Evolutionary conservation across 2,113 vertebrate species (phyloP), one percentile per base, ranked within the genome.

Genomic region (Trochalopteron elliotii): DNA sequence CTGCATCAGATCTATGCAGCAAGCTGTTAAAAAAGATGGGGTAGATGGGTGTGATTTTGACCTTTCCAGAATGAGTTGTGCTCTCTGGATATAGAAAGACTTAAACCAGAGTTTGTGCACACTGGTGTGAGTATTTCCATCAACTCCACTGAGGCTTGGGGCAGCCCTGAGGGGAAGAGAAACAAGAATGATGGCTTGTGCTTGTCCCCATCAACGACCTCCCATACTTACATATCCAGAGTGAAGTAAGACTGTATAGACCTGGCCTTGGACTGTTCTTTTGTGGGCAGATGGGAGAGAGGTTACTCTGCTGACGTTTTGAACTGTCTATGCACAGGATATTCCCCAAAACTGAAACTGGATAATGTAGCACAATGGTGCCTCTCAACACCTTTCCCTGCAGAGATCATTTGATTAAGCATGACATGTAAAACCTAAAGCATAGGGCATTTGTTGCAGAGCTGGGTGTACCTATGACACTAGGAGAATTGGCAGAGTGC

Each of bases 21-120:
- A 95, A 93, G 56, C 72, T 96, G 71, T 94, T 95, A 75, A 68
- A 69, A 71, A 96, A 95, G 69, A 93, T 76, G 74, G 72, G 49
- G 21, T 93, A 79, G 31, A 89, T 68, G 53, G n/a, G 28, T 89
- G 59, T 87, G 81, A 71, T 69, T 94, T 91, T 94, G 82, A 85
- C 94, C 84, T 87, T 94, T 96, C 67, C 67, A 91, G 70, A 93
- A 69, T 30, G 45, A 92, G 13, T 76, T 65, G 77, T 76, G 30
- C 27, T 94, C 35, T 76, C 37, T 75, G 61, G 40, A 35, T 72
- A 78, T 59, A 90, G 72, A 83, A 94, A 39, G 78, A 69, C 74
- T 57, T 72, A 84, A 96, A 79, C 15, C 18, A 75, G 50, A 72
- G 53, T 53, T 85, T 81, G 25, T 59, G 42, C 8, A 61, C 5